These are phyloP conservation scores for Porites lobata DNA, from an alignment of 92 coral and sea anemone species.

Conservation along the genomic window DNA sequence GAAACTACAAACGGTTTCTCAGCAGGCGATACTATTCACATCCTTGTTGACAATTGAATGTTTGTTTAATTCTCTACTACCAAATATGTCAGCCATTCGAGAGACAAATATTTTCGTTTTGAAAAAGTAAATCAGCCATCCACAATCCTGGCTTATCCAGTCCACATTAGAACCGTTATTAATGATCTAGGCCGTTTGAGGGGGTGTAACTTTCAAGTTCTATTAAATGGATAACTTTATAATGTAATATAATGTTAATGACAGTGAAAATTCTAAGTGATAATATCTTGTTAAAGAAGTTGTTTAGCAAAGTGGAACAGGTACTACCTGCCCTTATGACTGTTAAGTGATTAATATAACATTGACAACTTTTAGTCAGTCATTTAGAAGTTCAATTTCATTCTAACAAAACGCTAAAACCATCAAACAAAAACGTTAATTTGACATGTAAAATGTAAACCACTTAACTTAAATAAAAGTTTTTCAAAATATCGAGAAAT, in stretches of 20 bases:
- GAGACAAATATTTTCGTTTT: slow-evolving; percentile 9
- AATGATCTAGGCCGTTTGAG: background rate
- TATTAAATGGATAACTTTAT: too few species aligned
- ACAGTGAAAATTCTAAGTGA: background rate
- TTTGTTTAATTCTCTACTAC: slow-evolving; percentile 22
- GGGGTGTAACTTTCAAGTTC: background rate
- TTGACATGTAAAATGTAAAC: too few species aligned
- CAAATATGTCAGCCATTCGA: slow-evolving; percentile 18
- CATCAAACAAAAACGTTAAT: too few species aligned
- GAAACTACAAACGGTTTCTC: background rate
- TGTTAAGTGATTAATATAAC: background rate
- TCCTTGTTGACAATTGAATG: slow-evolving; percentile 28
- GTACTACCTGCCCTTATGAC: slow-evolving; percentile 25
- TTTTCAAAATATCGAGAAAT: too few species aligned
- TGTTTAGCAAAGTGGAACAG: slow-evolving; percentile 5
- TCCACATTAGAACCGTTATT: background rate
- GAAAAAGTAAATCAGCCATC: background rate
- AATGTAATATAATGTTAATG: too few species aligned
- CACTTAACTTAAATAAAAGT: too few species aligned
- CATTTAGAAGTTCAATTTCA: background rate
- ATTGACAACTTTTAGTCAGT: background rate
- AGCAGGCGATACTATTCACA: slow-evolving; percentile 7
- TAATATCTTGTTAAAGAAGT: background rate
- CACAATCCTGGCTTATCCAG: background rate
- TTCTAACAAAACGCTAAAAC: background rate